Evolutionary conservation across 1,140 invertebrate genomes (phyloP).

Genomic region (Neotoxoptera formosana): DNA sequence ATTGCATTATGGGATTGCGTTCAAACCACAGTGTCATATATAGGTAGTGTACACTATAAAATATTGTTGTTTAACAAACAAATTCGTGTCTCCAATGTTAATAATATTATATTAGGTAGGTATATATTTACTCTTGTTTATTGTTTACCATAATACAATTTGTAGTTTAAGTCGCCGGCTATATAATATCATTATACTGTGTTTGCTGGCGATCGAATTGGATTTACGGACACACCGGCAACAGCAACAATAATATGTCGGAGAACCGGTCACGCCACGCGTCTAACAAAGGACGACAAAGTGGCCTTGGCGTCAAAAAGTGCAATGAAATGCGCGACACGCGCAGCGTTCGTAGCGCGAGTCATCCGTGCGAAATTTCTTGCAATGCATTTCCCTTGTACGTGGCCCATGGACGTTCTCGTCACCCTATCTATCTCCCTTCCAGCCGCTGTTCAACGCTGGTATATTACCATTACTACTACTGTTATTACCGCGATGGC

Average conservation of each 20-base stretch:
- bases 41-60: background rate
- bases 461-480: background rate
- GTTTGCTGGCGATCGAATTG: background rate
- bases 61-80: background rate
- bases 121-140: background rate
- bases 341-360: background rate
- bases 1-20: background rate
- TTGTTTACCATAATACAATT: background rate
- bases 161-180: background rate
- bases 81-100: background rate
- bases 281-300: background rate
- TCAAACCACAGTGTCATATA: background rate
- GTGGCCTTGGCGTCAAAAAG: background rate
- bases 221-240: background rate
- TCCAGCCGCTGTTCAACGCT: background rate
- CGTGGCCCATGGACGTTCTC: background rate
- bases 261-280: background rate
- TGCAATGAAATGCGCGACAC: slow-evolving; percentile 47
- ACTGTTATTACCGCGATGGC: background rate
- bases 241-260: background rate
- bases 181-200: background rate
- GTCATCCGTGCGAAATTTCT: slow-evolving; percentile 25
- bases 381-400: background rate
- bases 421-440: background rate
- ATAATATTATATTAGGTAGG: background rate